phyloP scores from a whole-genome alignment of 2,888 invertebrate species.

The Hypercompe scribonia region DNA sequence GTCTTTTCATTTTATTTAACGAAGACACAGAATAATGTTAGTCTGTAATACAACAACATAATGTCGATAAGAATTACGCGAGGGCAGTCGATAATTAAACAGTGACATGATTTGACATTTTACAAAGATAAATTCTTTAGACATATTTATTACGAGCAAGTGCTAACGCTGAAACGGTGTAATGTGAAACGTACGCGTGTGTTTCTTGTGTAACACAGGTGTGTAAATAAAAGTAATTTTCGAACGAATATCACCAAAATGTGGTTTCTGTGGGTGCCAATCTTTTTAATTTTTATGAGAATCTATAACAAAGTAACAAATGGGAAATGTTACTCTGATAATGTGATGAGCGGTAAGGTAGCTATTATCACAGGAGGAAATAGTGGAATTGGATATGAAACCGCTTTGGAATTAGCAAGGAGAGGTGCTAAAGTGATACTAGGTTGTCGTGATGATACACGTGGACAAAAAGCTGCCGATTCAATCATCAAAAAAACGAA shows the following conservation, averaged over 20 bases:
- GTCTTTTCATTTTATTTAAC: background rate
- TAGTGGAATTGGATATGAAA: constrained; percentile 94
- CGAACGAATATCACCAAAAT: constrained; percentile 42
- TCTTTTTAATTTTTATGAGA: constrained; percentile 68
- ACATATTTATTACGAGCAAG: constrained; percentile 28
- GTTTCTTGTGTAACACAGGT: constrained; percentile 6
- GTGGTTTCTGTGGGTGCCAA: constrained; percentile 67
- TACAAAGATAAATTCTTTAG: constrained; percentile 45
- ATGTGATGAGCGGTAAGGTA: constrained; percentile 87
- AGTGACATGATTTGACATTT: constrained; percentile 47
- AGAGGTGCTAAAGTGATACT: constrained; percentile 90
- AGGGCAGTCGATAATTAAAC: constrained; percentile 40
- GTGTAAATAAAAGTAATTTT: constrained; percentile 9
- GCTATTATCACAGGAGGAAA: constrained; percentile 93
- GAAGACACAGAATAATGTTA: background rate
- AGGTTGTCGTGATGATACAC: constrained; percentile 91
- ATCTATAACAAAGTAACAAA: constrained; percentile 72
- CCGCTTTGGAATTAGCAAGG: constrained; percentile 90
- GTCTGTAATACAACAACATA: background rate
- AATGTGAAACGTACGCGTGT: background rate
- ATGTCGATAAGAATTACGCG: constrained; percentile 43
- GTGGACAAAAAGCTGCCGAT: constrained; percentile 89
- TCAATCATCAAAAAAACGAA: constrained; percentile 90
- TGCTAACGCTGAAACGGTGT: constrained; percentile 18
- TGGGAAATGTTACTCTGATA: constrained; percentile 74